These are phyloP conservation scores for Drosophila auraria DNA, from an alignment of 1,140 invertebrate species.

Conservation along the genomic window DNA sequence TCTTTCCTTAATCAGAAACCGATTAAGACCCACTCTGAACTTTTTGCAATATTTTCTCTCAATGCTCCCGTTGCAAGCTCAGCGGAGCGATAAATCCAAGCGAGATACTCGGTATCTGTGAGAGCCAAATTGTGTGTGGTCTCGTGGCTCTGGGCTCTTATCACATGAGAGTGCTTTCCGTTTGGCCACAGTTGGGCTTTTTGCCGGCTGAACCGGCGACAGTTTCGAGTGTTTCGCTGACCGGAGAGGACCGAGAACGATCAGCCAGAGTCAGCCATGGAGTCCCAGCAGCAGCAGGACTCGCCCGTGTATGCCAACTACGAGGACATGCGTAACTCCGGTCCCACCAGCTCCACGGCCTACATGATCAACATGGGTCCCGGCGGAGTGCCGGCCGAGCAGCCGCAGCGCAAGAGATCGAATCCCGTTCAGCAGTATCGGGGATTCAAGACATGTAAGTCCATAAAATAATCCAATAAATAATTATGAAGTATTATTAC, in stretches of 20 bases:
- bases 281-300: constrained; percentile 36
- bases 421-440: constrained; percentile 38
- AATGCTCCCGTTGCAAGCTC: constrained; percentile 7
- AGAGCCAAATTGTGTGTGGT: not conserved
- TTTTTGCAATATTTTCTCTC: constrained; percentile 3
- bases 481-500: not conserved
- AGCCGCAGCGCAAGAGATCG: not conserved
- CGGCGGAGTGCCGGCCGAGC: not conserved
- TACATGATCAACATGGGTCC: constrained; percentile 54
- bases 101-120: constrained; percentile 12
- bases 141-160: constrained; percentile 3
- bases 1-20: not conserved
- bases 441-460: constrained; percentile 63
- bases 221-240: constrained; percentile 33
- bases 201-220: constrained; percentile 14
- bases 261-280: constrained; percentile 16
- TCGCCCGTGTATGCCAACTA: constrained; percentile 65
- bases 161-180: constrained; percentile 18
- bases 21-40: not conserved
- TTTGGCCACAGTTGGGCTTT: not conserved
- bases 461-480: too few species aligned
- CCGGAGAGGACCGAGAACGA: constrained; percentile 10
- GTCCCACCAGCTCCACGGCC: constrained; percentile 44
- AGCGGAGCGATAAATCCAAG: constrained; percentile 8
- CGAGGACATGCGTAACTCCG: constrained; percentile 63